Evolutionary conservation across 2,113 vertebrate species (phyloP).

Genomic region (Osmerus eperlanus): DNA sequence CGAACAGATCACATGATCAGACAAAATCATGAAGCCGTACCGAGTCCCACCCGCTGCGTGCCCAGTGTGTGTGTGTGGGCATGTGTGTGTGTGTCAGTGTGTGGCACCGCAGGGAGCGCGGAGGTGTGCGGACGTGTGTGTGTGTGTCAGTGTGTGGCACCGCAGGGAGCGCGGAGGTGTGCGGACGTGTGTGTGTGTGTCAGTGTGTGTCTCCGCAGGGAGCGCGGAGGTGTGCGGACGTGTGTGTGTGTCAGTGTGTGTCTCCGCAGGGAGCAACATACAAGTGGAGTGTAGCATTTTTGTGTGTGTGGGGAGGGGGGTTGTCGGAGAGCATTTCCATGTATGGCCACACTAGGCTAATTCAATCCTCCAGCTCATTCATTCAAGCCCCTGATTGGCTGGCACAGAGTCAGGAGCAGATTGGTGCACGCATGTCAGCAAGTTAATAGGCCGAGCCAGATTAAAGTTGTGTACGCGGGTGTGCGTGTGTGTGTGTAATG

Average conservation of each 20-base stretch:
- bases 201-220: not conserved
- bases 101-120: not conserved
- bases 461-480: constrained; percentile 31
- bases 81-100: not conserved
- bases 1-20: constrained; percentile 62
- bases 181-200: not conserved
- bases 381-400: constrained; percentile 59
- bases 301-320: not conserved
- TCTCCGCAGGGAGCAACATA: no score
- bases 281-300: no score
- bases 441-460: constrained; percentile 57
- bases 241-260: constrained; percentile 35
- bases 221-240: constrained; percentile 12
- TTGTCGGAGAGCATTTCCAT: constrained; percentile 46
- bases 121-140: constrained; percentile 20
- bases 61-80: not conserved
- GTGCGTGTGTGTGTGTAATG: constrained; percentile 18
- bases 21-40: constrained; percentile 42
- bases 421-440: constrained; percentile 47
- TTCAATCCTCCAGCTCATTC: constrained; percentile 64
- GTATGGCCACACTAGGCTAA: constrained; percentile 57
- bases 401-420: constrained; percentile 40
- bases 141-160: constrained; percentile 45
- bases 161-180: constrained; percentile 45
- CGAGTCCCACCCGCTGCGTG: constrained; percentile 23